phyloP scores from a whole-genome alignment of 2,888 invertebrate species.

The Tipula unca region DNA sequence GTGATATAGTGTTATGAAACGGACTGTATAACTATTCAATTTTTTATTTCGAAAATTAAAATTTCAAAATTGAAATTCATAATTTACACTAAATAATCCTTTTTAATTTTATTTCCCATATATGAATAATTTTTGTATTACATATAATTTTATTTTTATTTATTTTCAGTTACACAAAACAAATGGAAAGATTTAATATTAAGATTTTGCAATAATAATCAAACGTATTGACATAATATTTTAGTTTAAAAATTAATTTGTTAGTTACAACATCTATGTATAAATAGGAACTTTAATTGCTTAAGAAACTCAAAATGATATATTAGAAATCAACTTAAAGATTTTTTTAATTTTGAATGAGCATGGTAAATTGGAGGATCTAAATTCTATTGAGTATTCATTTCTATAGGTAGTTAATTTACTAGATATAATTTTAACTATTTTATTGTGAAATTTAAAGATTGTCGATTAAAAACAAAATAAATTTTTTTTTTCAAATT shows the following conservation, averaged over 20 bases:
- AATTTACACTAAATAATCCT: neutral
- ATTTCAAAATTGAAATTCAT: neutral
- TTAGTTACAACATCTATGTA: neutral
- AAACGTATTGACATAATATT: neutral
- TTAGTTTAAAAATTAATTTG: neutral
- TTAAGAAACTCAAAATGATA: neutral
- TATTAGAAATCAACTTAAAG: neutral
- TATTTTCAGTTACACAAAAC: neutral
- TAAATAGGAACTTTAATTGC: neutral
- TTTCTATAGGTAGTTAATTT: neutral
- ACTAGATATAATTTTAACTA: neutral
- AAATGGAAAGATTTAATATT: slow-evolving; percentile 8
- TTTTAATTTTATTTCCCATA: neutral
- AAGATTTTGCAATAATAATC: neutral
- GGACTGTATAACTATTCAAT: neutral
- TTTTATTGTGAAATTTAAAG: neutral
- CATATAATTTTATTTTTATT: neutral
- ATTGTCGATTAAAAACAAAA: neutral
- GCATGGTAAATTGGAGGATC: neutral
- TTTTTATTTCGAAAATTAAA: neutral
- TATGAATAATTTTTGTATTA: neutral
- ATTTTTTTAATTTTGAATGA: neutral
- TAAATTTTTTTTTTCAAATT: neutral
- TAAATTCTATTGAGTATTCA: neutral
- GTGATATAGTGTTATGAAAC: no score